These are phyloP conservation scores for Xiphophorus maculatus DNA, from an alignment of 2,113 vertebrate species.

Conservation along the genomic window DNA sequence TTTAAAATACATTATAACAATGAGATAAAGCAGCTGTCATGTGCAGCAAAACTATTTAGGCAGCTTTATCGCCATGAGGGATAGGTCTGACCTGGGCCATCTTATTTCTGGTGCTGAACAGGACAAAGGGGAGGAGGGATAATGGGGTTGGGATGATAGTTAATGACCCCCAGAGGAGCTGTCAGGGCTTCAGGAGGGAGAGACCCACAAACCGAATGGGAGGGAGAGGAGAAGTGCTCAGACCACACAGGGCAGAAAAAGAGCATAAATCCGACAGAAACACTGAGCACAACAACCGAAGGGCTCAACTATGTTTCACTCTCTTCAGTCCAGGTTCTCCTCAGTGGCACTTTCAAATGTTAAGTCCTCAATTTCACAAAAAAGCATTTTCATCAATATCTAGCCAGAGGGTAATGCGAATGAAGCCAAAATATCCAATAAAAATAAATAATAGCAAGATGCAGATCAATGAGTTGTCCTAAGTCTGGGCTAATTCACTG, in stretches of 20 bases:
- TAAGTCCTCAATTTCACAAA: slow-evolving; percentile 16
- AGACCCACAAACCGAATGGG: slow-evolving; percentile 20
- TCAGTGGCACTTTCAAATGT: slow-evolving; percentile 21
- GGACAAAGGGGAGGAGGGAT: slow-evolving; percentile 55
- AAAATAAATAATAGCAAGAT: background rate
- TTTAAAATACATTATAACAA: slow-evolving; percentile 10
- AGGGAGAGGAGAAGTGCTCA: slow-evolving; percentile 28
- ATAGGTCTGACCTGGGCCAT: slow-evolving; percentile 42
- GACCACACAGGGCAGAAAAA: slow-evolving; percentile 33
- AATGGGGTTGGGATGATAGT: slow-evolving; percentile 57
- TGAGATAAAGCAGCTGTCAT: slow-evolving; percentile 16
- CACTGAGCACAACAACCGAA: slow-evolving; percentile 46
- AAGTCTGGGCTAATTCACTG: background rate
- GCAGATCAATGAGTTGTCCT: background rate
- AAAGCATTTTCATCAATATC: slow-evolving; percentile 15
- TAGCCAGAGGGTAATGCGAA: background rate
- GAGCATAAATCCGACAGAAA: slow-evolving; percentile 35
- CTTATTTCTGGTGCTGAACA: slow-evolving; percentile 28
- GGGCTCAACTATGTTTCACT: slow-evolving; percentile 33
- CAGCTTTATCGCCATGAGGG: slow-evolving; percentile 10
- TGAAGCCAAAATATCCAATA: background rate
- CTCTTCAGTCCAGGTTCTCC: slow-evolving; percentile 44
- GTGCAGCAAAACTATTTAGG: slow-evolving; percentile 1
- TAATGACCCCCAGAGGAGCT: slow-evolving; percentile 63
- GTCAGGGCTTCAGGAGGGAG: slow-evolving; percentile 30